Conservation (phyloP, 1,140 invertebrate species). For the Solen grandis region DNA sequence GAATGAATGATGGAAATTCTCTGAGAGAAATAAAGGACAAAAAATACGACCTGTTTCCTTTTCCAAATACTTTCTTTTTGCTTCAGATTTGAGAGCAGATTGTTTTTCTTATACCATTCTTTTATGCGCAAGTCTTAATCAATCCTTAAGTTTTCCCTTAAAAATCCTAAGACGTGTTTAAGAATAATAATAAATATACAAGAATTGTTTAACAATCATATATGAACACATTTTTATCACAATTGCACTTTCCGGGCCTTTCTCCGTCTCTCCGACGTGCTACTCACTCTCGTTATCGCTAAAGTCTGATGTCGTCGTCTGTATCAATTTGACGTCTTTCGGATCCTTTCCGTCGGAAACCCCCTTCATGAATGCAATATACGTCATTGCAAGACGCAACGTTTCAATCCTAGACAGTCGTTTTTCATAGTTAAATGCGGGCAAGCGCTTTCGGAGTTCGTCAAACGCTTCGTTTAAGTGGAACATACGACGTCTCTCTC, state of each 20-base stretch:
- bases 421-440: constrained; percentile 77
- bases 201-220: neutral
- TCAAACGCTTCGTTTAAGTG: constrained; percentile 80
- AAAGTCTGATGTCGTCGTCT: neutral
- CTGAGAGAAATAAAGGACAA: no score
- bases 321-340: constrained; percentile 61
- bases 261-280: neutral
- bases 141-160: no score
- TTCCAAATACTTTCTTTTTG: no score
- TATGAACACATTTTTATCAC: neutral
- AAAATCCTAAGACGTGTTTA: no score
- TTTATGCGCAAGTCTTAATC: no score
- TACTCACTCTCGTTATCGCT: neutral
- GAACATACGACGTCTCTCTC: constrained; percentile 78
- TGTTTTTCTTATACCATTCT: no score
- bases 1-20: no score
- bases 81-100: no score
- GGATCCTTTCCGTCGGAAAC: constrained; percentile 83
- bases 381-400: constrained; percentile 94
- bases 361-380: constrained; percentile 98
- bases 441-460: constrained; percentile 73
- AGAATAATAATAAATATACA: no score
- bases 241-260: neutral
- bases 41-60: no score
- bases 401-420: constrained; percentile 88